Base-by-base conservation (phyloP, 2,888 invertebrate genomes). In the Noctuana brunneofusca region DNA sequence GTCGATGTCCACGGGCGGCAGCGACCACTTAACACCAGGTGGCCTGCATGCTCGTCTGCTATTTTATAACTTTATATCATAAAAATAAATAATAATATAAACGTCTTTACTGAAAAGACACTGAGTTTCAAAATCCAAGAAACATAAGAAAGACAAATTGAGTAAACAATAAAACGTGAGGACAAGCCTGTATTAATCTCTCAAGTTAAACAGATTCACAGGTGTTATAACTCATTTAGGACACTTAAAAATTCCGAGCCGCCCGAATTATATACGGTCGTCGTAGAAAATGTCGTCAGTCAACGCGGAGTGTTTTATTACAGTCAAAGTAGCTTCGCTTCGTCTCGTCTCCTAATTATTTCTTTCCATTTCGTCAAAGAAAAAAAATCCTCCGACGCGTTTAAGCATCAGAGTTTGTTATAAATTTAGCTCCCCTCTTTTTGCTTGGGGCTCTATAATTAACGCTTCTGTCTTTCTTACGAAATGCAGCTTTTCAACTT, bases 281-380 rank as follows among this genome's bases (percentile, higher is more conserved):
- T 76, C 75, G 73, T 68, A 75, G 72, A 71, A 78, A 79, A 75
- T 73, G 80, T 77, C 75, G 82, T 88, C 89, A 84, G 75, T 87
- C 89, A 81, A 75, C 84, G 75, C 69, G 24, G 72, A 81, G 86
- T 89, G 81, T 88, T 89, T 89, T 89, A 89, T 88, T 89, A 86
- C 87, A 74, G 67, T 67, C 72, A 66, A 75, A 74, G 72, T 71
- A 71, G 78, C 76, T 71, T 68, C 77, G 84, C 79, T 74, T 78
- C 87, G 82, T 73, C 83, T 87, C 86, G 71, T 79, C 76, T 81
- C 83, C 85, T 89, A 89, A 89, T 89, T 89, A 89, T 89, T 87
- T 84, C 78, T 82, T 80, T 83, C 81, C 79, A 78, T 86, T 87
- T 80, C 78, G 78, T 79, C 71, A 74, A 75, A 73, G 76, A 83